Base-by-base conservation (phyloP, 2,797 vertebrate genomes). In the Scleropages formosus region DNA sequence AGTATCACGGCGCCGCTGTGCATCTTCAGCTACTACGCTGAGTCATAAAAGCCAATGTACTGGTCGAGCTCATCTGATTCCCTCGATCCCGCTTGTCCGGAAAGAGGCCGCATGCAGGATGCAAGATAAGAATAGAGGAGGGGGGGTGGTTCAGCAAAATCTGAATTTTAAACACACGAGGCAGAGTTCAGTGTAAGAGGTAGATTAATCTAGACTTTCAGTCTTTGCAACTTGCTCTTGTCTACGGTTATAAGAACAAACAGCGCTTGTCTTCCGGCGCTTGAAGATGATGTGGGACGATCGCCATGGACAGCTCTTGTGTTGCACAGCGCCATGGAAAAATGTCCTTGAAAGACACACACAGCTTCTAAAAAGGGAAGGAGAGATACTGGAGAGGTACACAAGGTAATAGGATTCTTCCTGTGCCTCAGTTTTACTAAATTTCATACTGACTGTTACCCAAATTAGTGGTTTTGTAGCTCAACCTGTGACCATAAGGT, bases 1-100 rank as follows among this genome's bases (percentile, higher is more conserved):
- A 16, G 49, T 83, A 85, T 84, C 64, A 4, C 72, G 84, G 69
- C 64, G 69, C 64, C 39, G 9, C 3, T 67, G 13, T 63, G 20
- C 8, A 27, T 64, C 62, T 12, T 58, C 20, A 31, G 26, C 65
- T 53, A 51, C 18, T 63, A 22, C 59, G 8, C 24, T 53, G 44
- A 65, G 61, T 64, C 47, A 53, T 39, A 11, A 22, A 39, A 71
- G 51, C 16, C 53, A n/a, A 20, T 71, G 22, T 26, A 51, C 15
- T 27, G 24, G 20, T 13, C 18, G 51, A 51, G 51, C 47, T 51
- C 26, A 67, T 69, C 24, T 51, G 20, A 20, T 46, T 39, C 46
- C 20, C 46, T 20, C 39, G 20, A 9, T 22, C 46, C 46, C 51
- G 22, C 39, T 49, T 39, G 66, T 68, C 11, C 44, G 11, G 65